These are phyloP conservation scores for Vireo altiloquus DNA, from an alignment of 2,113 vertebrate species.

Conservation along the genomic window DNA sequence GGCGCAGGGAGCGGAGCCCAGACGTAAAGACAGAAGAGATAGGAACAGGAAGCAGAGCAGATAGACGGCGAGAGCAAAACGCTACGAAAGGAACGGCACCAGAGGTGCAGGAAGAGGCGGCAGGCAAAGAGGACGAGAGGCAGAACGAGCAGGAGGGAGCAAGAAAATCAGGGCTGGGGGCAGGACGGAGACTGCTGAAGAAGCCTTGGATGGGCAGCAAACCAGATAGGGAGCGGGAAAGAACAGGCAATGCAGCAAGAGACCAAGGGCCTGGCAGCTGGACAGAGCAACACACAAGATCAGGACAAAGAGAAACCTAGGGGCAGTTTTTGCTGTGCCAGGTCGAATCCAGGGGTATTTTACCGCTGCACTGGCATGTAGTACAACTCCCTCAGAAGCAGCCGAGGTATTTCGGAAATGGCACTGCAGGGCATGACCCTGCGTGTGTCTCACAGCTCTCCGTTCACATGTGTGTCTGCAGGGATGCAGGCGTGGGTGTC, in stretches of 20 bases:
- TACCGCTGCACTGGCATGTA: background rate
- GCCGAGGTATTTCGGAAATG: background rate
- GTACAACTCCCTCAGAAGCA: background rate
- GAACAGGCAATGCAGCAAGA: background rate
- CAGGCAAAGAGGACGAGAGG: background rate
- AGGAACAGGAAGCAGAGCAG: background rate
- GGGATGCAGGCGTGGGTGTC: background rate
- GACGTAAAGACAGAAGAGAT: too few species aligned
- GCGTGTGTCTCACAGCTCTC: too few species aligned
- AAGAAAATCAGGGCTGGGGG: background rate
- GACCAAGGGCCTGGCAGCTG: background rate
- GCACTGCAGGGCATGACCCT: background rate
- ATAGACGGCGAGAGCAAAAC: background rate
- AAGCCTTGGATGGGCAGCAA: background rate
- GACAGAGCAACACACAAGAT: background rate
- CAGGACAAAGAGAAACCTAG: background rate
- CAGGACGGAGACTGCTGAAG: too few species aligned
- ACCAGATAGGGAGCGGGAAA: too few species aligned
- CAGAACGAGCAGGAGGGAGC: background rate
- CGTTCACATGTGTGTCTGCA: too few species aligned
- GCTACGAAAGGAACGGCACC: too few species aligned
- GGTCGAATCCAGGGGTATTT: background rate
- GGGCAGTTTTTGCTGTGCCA: rapidly evolving
- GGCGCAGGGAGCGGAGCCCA: background rate
- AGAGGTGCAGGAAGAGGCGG: background rate